Conservation (phyloP, 1,140 invertebrate species). For the Pteromalus puparum region DNA sequence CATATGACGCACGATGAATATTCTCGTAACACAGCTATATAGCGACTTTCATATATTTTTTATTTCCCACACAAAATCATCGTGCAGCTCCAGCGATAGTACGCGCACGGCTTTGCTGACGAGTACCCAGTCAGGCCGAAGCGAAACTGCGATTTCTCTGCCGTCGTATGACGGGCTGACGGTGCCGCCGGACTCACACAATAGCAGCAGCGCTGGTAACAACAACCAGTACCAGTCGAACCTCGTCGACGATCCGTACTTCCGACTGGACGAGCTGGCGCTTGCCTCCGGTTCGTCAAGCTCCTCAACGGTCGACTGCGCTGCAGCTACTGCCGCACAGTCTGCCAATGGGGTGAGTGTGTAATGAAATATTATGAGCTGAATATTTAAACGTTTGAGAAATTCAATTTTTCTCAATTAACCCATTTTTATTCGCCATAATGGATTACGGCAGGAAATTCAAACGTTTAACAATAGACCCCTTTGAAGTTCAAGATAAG, state of each 20-base stretch:
- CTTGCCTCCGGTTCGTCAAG: not conserved
- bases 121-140: conserved; percentile 30
- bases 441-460: too few species aligned
- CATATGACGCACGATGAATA: too few species aligned
- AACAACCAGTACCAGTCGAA: not conserved
- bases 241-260: not conserved
- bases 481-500: not conserved
- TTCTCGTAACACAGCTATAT: too few species aligned
- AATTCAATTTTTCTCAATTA: too few species aligned
- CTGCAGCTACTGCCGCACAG: not conserved
- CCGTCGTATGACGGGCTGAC: conserved; percentile 58
- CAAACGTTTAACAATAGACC: not conserved
- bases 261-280: conserved; percentile 20
- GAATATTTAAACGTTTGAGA: too few species aligned
- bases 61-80: too few species aligned
- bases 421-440: too few species aligned
- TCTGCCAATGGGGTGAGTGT: not conserved
- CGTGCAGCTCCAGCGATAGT: not conserved
- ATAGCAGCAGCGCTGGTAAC: not conserved
- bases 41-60: too few species aligned
- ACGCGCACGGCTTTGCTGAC: not conserved
- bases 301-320: not conserved
- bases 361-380: too few species aligned
- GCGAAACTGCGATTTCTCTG: conserved; percentile 49
- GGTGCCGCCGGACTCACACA: conserved; percentile 50